phyloP scores from a whole-genome alignment of 2,888 invertebrate species.

The Agrotis puta region DNA sequence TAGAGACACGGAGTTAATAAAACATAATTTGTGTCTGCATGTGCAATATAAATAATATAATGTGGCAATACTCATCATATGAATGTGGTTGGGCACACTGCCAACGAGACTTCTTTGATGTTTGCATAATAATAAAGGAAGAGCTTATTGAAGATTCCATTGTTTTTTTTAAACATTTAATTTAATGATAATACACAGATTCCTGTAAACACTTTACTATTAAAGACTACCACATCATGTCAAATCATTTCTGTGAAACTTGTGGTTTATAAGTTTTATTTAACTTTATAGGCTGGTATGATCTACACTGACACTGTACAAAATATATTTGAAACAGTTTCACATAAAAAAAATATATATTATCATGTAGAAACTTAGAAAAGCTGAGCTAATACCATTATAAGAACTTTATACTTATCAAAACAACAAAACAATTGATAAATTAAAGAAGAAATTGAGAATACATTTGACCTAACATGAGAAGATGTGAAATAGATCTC shows the following conservation, averaged over 20 bases:
- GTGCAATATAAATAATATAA: slow-evolving; percentile 45
- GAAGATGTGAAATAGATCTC: too few species aligned
- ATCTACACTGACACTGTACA: not conserved
- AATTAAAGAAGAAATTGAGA: not conserved
- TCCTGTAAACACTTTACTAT: slow-evolving; percentile 30
- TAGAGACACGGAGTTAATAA: slow-evolving; percentile 32
- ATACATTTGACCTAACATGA: not conserved
- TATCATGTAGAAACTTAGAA: not conserved
- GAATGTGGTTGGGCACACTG: slow-evolving; percentile 57
- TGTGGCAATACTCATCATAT: slow-evolving; percentile 41
- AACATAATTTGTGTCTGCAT: slow-evolving; percentile 41
- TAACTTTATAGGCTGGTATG: not conserved
- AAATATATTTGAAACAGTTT: too few species aligned
- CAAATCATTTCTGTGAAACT: not conserved
- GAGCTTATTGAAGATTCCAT: slow-evolving; percentile 43
- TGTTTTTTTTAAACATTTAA: slow-evolving; percentile 41
- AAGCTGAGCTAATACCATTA: not conserved
- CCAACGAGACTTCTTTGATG: slow-evolving; percentile 57
- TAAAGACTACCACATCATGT: slow-evolving; percentile 9
- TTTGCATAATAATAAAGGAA: slow-evolving; percentile 52
- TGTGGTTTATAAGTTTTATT: not conserved
- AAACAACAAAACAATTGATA: not conserved
- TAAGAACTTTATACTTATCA: not conserved
- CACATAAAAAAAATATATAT: not conserved
- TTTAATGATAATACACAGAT: slow-evolving; percentile 24